phyloP scores from a whole-genome alignment of 1,140 invertebrate genomes.

The Drosophila persimilis region DNA sequence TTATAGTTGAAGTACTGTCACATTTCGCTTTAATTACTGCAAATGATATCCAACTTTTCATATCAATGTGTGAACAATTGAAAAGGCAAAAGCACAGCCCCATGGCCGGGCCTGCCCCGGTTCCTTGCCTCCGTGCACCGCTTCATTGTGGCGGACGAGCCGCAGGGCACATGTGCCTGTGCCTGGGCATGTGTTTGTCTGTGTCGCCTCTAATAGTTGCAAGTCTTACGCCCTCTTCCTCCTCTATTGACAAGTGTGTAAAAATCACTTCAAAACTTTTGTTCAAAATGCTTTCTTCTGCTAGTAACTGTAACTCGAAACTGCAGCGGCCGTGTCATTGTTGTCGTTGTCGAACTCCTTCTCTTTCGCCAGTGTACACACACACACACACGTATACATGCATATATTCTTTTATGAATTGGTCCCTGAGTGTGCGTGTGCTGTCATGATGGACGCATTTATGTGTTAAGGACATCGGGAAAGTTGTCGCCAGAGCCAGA shows the following conservation, averaged over 20 bases:
- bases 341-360: constrained; percentile 3
- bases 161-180: constrained; percentile 15
- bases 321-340: constrained; percentile 54
- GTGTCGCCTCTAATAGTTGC: background rate
- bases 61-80: constrained; percentile 27
- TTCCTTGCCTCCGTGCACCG: constrained; percentile 3
- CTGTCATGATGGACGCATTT: constrained; percentile 61
- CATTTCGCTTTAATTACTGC: constrained; percentile 54
- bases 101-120: constrained; percentile 13
- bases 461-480: constrained; percentile 64
- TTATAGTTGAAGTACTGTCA: constrained; percentile 11
- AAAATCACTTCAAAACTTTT: constrained; percentile 80
- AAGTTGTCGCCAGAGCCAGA: no score
- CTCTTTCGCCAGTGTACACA: background rate
- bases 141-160: constrained; percentile 44
- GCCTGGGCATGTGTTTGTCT: background rate
- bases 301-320: constrained; percentile 63
- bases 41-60: constrained; percentile 53
- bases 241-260: constrained; percentile 63
- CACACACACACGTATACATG: background rate
- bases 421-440: constrained; percentile 21
- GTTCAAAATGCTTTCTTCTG: constrained; percentile 57
- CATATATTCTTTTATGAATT: constrained; percentile 68
- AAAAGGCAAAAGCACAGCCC: constrained; percentile 38
- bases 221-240: constrained; percentile 14